A percentile compares a stretch with the other conserved stretches of the same genome.
These are phyloP conservation scores for Eudyptes chrysolophus DNA, from an alignment of 2,113 vertebrate species.

Conservation along the genomic window DNA sequence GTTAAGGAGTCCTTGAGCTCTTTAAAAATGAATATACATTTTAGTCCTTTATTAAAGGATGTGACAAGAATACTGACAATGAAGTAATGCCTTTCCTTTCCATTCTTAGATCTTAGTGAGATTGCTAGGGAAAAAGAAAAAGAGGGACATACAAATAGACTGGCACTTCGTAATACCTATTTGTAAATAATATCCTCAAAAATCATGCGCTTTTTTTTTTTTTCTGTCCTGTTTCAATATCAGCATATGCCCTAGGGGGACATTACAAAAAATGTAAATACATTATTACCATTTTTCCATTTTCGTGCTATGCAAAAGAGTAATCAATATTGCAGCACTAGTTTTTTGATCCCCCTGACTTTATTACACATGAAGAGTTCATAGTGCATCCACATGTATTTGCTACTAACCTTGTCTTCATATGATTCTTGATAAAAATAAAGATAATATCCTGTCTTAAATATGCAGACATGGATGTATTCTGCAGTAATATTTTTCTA, in stretches of 20 bases:
- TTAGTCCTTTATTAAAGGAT: not conserved
- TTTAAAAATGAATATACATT: not conserved
- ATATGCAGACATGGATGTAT: not conserved
- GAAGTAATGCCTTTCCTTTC: not conserved
- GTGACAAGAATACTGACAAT: not conserved
- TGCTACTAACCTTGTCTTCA: constrained; percentile 5
- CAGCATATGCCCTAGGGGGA: not conserved
- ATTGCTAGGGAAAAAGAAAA: not conserved
- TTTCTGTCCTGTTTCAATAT: not conserved
- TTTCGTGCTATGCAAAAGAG: not conserved
- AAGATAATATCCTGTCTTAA: constrained; percentile 29
- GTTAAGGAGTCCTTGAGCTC: not conserved
- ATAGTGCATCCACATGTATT: not conserved
- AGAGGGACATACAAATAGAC: not conserved
- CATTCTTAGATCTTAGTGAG: not conserved
- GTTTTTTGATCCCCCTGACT: not conserved
- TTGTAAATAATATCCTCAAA: not conserved
- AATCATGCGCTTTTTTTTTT: not conserved
- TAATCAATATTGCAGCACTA: not conserved
- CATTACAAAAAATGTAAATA: not conserved
- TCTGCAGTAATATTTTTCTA: constrained; percentile 30
- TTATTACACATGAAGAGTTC: not conserved
- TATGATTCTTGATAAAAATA: constrained; percentile 18
- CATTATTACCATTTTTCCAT: not conserved
- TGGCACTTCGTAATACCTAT: not conserved